Conservation (phyloP, 2,888 invertebrate genomes). For the Zonitis immaculata region DNA sequence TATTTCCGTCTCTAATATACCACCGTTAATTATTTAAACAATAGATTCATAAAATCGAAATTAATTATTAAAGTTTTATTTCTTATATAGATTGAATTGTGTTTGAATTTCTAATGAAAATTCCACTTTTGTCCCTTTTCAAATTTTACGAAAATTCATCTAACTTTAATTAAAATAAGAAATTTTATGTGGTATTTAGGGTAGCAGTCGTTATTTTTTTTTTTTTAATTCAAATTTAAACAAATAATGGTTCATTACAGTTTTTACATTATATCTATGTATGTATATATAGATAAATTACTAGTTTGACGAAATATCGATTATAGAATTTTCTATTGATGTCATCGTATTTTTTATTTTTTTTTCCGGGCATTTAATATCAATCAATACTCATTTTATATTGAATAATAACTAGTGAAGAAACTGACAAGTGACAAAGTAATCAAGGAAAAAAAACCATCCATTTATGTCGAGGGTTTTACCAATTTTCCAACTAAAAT, state of each 20-base stretch:
- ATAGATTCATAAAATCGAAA: too few species aligned
- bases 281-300: neutral
- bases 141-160: neutral
- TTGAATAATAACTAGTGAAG: neutral
- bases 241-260: neutral
- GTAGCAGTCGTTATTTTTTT: too few species aligned
- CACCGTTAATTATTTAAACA: too few species aligned
- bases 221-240: too few species aligned
- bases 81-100: too few species aligned
- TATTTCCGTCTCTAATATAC: neutral
- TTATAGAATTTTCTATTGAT: neutral
- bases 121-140: neutral
- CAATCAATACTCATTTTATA: neutral
- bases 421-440: neutral
- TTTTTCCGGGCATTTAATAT: neutral
- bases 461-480: neutral
- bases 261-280: neutral
- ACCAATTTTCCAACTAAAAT: too few species aligned
- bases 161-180: neutral
- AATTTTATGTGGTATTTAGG: too few species aligned
- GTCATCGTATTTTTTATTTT: neutral
- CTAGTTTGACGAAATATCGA: neutral
- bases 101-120: neutral
- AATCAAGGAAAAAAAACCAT: neutral
- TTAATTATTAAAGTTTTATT: too few species aligned